A percentile compares a stretch with the other conserved stretches of the same genome.
phyloP scores from a whole-genome alignment of 1,140 invertebrate genomes.

The Stegodyphus mimosarum region DNA sequence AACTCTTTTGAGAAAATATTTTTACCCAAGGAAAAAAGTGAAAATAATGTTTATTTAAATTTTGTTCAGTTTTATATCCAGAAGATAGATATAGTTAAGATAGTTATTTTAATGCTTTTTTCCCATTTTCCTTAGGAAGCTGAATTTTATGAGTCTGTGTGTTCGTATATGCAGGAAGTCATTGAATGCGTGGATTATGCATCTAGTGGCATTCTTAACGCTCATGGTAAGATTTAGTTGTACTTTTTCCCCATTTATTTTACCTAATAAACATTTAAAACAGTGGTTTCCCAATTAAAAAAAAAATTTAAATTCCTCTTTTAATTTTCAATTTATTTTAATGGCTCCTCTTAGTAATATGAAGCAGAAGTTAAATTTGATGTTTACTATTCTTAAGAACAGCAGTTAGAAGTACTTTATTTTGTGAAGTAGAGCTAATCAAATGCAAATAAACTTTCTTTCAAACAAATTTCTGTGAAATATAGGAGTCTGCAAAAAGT shows the following conservation, averaged over 20 bases:
- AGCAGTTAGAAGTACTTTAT: neutral
- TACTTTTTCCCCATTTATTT: neutral
- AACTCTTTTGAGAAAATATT: no score
- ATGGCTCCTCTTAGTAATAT: neutral
- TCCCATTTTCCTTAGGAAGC: constrained; percentile 33
- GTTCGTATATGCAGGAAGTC: constrained; percentile 20
- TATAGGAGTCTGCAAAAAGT: no score
- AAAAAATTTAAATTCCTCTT: no score
- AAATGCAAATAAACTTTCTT: neutral
- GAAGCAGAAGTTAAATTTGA: neutral
- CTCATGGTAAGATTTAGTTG: constrained; percentile 6
- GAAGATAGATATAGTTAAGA: no score
- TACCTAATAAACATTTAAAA: neutral
- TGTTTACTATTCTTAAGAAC: neutral
- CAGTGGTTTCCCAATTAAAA: no score
- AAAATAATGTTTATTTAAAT: no score
- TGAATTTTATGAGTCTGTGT: constrained; percentile 32
- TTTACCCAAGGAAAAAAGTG: no score
- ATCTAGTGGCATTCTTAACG: neutral
- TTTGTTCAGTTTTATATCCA: no score
- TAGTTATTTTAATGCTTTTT: neutral
- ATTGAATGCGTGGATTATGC: constrained; percentile 35
- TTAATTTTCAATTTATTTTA: neutral
- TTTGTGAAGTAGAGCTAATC: neutral
- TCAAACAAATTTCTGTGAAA: neutral